Base-by-base conservation (phyloP, 2,797 vertebrate genomes). In the Pogonophryne albipinna region DNA sequence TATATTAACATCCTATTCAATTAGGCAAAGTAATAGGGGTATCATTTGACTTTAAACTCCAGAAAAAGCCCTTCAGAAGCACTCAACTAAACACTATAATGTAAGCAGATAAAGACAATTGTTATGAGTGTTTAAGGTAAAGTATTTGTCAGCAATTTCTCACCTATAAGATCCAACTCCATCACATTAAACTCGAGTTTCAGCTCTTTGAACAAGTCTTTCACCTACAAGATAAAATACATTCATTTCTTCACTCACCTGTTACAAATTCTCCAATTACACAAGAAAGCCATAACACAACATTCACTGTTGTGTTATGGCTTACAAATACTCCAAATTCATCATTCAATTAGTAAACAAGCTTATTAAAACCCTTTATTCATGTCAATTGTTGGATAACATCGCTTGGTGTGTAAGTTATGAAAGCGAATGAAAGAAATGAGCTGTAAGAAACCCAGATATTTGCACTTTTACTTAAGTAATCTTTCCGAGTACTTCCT, bases 131-230 rank as follows among this genome's bases (percentile, higher is more conserved):
- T 17, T 17, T 47, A 10, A 16, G 46, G 27, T 42, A 10, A 5
- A 61, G 23, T 62, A 62, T 13, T 52, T 12, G n/a, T 52, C 45
- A 38, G 34, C 1, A 38, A 38, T 9, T 7, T 60, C 96, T 97
- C 92, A 99, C 98, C 97, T 1, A 95, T 92, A 58, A 95, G 88
- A 91, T 99, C 98, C 81, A 99, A 89, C 79, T 99, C 98, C 92
- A 98, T 69, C 62, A 94, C 91, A 1, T 94, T 95, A 69, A 86
- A 97, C 6, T 94, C 94, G 42, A 97, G 93, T 27, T 89, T 93
- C 80, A 99, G 70, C 52, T 96, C 95, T 49, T 79, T 91, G 91
- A 99, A 99, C 44, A 99, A 93, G 15, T 97, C 96, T 85, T 99
- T 99, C 58, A 98, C 97, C 98, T 99, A 66, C 12, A 93, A 89